phyloP scores from a whole-genome alignment of 2,797 vertebrate species.

The Mallotus villosus region DNA sequence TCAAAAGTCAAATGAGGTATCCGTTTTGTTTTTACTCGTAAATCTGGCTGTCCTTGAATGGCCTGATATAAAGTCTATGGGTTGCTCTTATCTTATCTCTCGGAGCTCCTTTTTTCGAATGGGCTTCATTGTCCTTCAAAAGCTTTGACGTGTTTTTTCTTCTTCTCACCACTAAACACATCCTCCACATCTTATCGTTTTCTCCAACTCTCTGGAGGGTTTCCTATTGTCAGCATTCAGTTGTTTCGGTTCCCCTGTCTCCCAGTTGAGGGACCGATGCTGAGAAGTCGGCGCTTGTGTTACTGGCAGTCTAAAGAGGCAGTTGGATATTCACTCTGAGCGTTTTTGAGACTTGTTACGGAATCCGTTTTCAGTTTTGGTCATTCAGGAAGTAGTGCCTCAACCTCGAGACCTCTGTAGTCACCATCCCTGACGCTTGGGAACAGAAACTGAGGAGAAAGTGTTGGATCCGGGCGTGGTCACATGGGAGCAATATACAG shows the following conservation, averaged over 20 bases:
- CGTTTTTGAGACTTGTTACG: slow-evolving; percentile 25
- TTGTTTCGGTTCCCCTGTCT: slow-evolving; percentile 24
- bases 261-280: slow-evolving; percentile 32
- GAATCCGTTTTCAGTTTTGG: slow-evolving; percentile 23
- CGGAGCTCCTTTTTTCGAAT: slow-evolving; percentile 30
- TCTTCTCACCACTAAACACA: slow-evolving; percentile 1
- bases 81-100: slow-evolving; percentile 8
- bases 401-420: background rate
- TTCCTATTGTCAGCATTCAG: slow-evolving; percentile 32
- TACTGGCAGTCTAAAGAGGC: slow-evolving; percentile 40
- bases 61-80: background rate
- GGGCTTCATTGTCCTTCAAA: slow-evolving; percentile 41
- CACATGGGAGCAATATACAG: background rate
- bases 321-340: slow-evolving; percentile 41
- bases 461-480: background rate
- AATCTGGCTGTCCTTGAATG: background rate
- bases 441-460: background rate
- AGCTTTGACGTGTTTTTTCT: slow-evolving; percentile 56
- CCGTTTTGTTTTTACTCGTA: slow-evolving; percentile 9
- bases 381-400: background rate
- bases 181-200: slow-evolving; percentile 27
- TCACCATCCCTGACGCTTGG: background rate
- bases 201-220: slow-evolving; percentile 28
- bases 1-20: slow-evolving; percentile 22
- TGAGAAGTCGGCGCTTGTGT: slow-evolving; percentile 66